Evolutionary conservation across 2,113 vertebrate species (phyloP), one percentile per base, ranked within the genome.

Genomic region (Geothlypis trichas): DNA sequence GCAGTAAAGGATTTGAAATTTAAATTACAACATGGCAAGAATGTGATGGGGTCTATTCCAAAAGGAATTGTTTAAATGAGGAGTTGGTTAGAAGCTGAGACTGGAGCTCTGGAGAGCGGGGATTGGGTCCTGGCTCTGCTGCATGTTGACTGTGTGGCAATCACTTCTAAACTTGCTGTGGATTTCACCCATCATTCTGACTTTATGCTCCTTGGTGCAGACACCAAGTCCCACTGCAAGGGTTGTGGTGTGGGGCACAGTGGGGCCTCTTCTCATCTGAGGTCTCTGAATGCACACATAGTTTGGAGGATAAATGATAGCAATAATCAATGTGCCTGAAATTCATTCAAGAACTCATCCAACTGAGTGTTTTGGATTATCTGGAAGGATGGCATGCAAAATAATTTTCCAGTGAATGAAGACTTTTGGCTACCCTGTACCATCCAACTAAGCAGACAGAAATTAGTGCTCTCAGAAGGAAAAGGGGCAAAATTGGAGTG

Each of bases 111-210:
- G 67, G 54, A 59, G 76, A 68, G 30, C 9, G 30, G 31, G 23
- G 7, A 59, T 80, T 83, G 44, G 27, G 28, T 93, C 54, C 67
- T 89, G 67, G 63, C 35, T 69, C 35, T 80, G 44, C 63, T 68
- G 42, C 5, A 30, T 19, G 0, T 4, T 62, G 78, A 12, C 46
- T 61, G 8, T 0, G 0, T 77, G 77, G 49, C 49, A 77, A 42
- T 80, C 8, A 2, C 55, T 87, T 87, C 46, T 35, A 65, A 61
- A 31, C 35, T 73, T 11, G 2, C 30, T 14, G 3, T 44, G 18
- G 24, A 33, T 61, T 77, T 90, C 20, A 42, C 44, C 21, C 75
- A 80, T 79, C 15, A 15, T 80, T 91, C 52, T 83, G 13, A 47
- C 20, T 89, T 52, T 30, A 39, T 84, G 17, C 26, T 65, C 30